These are phyloP conservation scores for Melitaea cinxia DNA, from an alignment of 1,140 invertebrate genomes.

Conservation along the genomic window DNA sequence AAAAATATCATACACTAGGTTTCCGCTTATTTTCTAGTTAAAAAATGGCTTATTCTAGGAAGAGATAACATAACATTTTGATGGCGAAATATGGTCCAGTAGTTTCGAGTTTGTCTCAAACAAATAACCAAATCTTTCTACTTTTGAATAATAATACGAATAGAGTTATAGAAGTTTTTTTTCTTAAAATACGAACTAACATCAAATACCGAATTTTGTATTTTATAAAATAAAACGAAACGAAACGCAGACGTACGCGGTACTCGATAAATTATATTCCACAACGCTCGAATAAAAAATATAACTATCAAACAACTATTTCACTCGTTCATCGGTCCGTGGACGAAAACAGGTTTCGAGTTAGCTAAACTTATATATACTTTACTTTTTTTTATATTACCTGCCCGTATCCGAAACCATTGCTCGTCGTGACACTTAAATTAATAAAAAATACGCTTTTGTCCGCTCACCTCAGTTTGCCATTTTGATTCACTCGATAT, in stretches of 20 bases:
- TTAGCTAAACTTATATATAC: slow-evolving; percentile 47
- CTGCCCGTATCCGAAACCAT: not conserved
- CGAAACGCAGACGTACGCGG: not conserved
- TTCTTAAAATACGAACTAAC: no score
- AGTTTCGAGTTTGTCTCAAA: no score
- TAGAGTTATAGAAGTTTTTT: no score
- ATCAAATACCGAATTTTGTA: no score
- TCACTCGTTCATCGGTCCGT: slow-evolving; percentile 23
- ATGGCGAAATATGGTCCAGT: no score
- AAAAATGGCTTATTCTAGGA: no score
- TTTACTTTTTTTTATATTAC: slow-evolving; percentile 28
- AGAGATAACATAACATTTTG: no score
- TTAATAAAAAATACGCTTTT: not conserved
- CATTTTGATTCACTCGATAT: not conserved
- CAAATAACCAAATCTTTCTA: no score
- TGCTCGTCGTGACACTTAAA: not conserved
- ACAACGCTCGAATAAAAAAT: not conserved
- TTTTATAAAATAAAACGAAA: no score
- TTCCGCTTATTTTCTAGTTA: no score
- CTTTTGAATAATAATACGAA: no score
- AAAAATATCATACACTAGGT: no score
- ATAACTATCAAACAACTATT: slow-evolving; percentile 1
- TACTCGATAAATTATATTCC: not conserved
- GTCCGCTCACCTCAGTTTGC: not conserved
- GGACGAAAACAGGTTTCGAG: slow-evolving; percentile 48